Evolutionary conservation across 2,797 vertebrate genomes (phyloP).

Genomic region (Cuculus canorus): DNA sequence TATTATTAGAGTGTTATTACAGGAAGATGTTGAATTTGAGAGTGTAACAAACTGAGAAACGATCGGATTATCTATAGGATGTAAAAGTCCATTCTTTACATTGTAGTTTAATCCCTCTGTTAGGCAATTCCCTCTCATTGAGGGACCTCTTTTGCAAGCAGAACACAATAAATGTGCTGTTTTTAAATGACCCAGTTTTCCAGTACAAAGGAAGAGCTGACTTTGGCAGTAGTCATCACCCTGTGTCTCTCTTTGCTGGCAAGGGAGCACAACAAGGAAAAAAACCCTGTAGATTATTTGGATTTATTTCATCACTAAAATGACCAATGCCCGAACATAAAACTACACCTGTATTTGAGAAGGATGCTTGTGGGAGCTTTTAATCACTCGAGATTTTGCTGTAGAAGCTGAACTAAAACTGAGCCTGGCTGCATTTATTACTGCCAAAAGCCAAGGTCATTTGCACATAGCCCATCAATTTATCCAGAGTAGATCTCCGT

Average conservation of each 20-base stretch:
- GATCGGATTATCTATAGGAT: neutral
- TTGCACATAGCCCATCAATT: conserved; percentile 81
- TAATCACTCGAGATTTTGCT: conserved; percentile 63
- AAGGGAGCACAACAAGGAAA: conserved; percentile 50
- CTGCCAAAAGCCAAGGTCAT: conserved; percentile 78
- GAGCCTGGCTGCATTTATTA: conserved; percentile 76
- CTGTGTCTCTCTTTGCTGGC: conserved; percentile 75
- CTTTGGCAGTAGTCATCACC: conserved; percentile 60
- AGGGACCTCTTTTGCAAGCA: conserved; percentile 74
- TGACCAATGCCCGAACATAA: conserved; percentile 32
- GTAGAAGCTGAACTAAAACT: conserved; percentile 63
- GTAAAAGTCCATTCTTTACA: conserved; percentile 40
- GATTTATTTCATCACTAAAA: neutral
- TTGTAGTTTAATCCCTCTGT: conserved; percentile 68
- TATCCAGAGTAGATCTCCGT: conserved; percentile 80
- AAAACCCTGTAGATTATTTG: neutral
- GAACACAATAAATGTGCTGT: conserved; percentile 71
- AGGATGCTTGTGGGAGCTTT: conserved; percentile 63
- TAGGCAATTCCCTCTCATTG: conserved; percentile 54
- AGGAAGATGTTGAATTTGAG: conserved; percentile 63
- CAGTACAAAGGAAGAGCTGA: conserved; percentile 52
- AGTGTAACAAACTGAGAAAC: conserved; percentile 34
- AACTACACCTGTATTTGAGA: conserved; percentile 50
- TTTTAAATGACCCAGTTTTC: conserved; percentile 61
- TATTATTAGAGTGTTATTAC: conserved; percentile 58